Evolutionary conservation across 2,797 vertebrate species (phyloP).

Genomic region (Sebastes matsubarae): DNA sequence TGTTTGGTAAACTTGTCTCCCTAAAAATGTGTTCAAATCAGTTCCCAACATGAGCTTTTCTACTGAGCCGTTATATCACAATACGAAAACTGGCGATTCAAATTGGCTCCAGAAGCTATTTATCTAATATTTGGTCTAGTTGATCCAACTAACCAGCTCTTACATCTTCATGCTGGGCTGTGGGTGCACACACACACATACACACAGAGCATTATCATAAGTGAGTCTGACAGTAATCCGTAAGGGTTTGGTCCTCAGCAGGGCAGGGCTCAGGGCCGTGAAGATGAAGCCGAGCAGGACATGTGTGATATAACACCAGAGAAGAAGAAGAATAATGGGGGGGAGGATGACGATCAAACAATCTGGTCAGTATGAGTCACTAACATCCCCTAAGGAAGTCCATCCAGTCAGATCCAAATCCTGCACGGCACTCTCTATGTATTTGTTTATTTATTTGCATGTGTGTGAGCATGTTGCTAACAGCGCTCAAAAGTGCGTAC

Average conservation of each 20-base stretch:
- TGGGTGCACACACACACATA: background rate
- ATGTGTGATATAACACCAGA: conserved; percentile 29
- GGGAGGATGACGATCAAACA: conserved; percentile 23
- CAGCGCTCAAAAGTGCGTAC: conserved; percentile 2
- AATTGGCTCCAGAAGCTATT: conserved; percentile 41
- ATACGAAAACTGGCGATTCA: conserved; percentile 13
- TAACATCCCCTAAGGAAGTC: background rate
- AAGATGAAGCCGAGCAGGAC: conserved; percentile 28
- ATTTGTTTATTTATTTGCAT: conserved; percentile 29
- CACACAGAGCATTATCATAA: conserved; percentile 12
- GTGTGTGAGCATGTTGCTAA: conserved; percentile 21
- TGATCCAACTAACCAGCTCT: conserved; percentile 19
- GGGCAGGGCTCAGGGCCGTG: conserved; percentile 18
- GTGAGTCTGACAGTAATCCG: conserved; percentile 46
- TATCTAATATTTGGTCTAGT: conserved; percentile 39
- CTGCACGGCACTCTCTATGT: background rate
- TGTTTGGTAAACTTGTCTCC: background rate
- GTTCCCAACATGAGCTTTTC: background rate
- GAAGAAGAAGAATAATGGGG: conserved; percentile 15
- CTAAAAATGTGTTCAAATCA: background rate
- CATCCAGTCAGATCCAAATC: background rate
- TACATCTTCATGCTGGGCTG: conserved; percentile 22
- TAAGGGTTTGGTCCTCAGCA: conserved; percentile 41
- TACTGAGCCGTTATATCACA: background rate
- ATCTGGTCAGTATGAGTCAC: background rate